phyloP scores from a whole-genome alignment of 2,113 vertebrate genomes.

The Takifugu flavidus region DNA sequence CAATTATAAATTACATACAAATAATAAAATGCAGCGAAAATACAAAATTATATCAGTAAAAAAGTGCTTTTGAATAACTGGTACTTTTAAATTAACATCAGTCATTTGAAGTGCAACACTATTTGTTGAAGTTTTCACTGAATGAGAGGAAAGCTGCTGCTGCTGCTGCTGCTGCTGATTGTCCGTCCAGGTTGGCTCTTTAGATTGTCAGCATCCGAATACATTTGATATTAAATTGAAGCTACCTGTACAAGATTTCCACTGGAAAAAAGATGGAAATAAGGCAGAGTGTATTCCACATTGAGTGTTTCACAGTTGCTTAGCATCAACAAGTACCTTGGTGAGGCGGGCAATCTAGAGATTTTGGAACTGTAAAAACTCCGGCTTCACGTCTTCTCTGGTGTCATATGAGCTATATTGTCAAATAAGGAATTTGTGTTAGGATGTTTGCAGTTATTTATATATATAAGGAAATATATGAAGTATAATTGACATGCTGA shows the following conservation, averaged over 20 bases:
- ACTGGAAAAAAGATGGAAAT: neutral
- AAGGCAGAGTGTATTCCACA: neutral
- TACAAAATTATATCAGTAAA: constrained; percentile 23
- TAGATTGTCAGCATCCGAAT: constrained; percentile 11
- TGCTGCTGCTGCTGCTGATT: neutral
- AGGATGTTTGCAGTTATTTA: constrained; percentile 35
- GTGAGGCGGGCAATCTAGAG: constrained; percentile 42
- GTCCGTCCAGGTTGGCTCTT: constrained; percentile 31
- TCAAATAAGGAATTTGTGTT: constrained; percentile 60
- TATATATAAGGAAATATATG: constrained; percentile 16
- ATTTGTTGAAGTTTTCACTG: neutral
- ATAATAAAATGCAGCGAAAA: constrained; percentile 1
- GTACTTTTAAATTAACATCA: constrained; percentile 1
- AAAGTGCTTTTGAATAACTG: constrained; percentile 28
- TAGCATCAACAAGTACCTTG: constrained; percentile 55
- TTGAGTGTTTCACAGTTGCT: neutral
- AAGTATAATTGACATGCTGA: constrained; percentile 9
- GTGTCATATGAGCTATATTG: constrained; percentile 74
- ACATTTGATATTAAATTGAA: too few relatives aligned
- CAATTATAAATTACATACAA: constrained; percentile 36
- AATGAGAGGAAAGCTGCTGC: constrained; percentile 10
- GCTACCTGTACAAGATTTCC: too few relatives aligned
- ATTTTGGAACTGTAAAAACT: constrained; percentile 64
- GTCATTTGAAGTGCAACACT: constrained; percentile 23
- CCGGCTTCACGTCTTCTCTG: constrained; percentile 63